Base-by-base conservation (phyloP, 1,140 invertebrate genomes). In the Lepidurus couesii region DNA sequence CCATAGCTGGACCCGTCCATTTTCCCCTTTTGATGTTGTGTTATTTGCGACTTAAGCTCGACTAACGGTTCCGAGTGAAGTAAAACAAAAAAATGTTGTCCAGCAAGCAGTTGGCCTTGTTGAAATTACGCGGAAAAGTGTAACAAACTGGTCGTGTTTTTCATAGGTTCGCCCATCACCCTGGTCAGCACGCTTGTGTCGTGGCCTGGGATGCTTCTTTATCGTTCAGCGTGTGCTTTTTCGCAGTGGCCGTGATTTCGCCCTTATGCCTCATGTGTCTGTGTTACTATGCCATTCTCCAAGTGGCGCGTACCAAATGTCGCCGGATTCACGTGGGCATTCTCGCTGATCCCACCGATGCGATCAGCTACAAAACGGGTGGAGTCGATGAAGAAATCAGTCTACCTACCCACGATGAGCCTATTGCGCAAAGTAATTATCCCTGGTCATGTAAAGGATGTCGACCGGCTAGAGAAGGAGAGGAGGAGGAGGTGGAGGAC, bases 211-310 rank as follows among this genome's bases (percentile, higher is more conserved):
- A 44, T 1, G 21, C 75, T n/a, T 79, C 78, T 74, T 13, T 78
- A 26, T 75, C 73, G 9, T 81, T 80, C 43, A 73, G 79, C 42
- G 9, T 53, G 11, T 65, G 79, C n/a, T 43, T 81, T 24, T 53
- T 81, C 11, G 13, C 73, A 11, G 44, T 76, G 24, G 75, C 74
- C 13, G 44, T 81, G 26, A 42, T 81, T 13, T 44, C 75, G 24
- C 80, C 80, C 4, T 74, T 81, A 9, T 45, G 73, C 13, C 43
- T 73, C 7, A 79, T 81, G 80, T 42, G 79, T 34, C 42, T 76
- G 10, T 81, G 80, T 44, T 81, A 81, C 53, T 80, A 81, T 47
- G 75, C 76, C 47, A 81, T 81, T 47, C 78, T 80, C 16, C 80
- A 80, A 79, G 80, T 81, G 44, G 80, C 80, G 11, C 42, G 80